These are phyloP conservation scores for Palaemon carinicauda DNA, from an alignment of 1,140 invertebrate genomes.

Conservation along the genomic window DNA sequence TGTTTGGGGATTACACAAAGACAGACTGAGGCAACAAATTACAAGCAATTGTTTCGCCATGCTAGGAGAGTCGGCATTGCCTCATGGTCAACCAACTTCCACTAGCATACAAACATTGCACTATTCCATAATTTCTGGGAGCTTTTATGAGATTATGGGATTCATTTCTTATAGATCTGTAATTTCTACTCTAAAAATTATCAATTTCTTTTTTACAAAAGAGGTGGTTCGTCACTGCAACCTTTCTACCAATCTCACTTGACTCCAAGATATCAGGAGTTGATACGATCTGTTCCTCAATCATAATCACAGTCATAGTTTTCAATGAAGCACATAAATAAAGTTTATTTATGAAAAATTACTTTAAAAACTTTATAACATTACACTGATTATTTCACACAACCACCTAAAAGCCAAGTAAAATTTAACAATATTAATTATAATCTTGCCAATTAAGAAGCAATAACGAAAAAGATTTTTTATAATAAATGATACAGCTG, in stretches of 20 bases:
- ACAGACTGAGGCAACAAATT: not conserved
- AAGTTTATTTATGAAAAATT: slow-evolving; percentile 26
- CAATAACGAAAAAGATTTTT: slow-evolving; percentile 30
- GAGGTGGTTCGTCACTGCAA: too few species aligned
- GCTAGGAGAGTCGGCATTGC: not conserved
- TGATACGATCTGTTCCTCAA: slow-evolving; percentile 3
- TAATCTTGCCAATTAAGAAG: slow-evolving; percentile 30
- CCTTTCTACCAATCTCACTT: too few species aligned
- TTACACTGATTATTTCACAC: slow-evolving; percentile 37
- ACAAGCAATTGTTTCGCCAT: not conserved
- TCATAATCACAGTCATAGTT: slow-evolving; percentile 27
- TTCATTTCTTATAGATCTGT: too few species aligned
- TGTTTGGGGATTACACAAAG: slow-evolving; percentile 7
- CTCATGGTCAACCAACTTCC: too few species aligned
- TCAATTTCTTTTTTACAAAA: too few species aligned
- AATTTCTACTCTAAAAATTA: too few species aligned
- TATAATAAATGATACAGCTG: not conserved
- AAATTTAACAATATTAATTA: slow-evolving; percentile 6
- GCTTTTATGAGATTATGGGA: too few species aligned
- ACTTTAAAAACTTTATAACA: slow-evolving; percentile 29
- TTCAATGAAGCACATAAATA: slow-evolving; percentile 24
- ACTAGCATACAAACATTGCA: too few species aligned
- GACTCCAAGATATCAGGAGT: too few species aligned
- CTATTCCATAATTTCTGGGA: too few species aligned
- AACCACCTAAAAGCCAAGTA: slow-evolving; percentile 35